These are phyloP conservation scores for Drosophila anomalata DNA, from an alignment of 2,888 invertebrate genomes.

Conservation along the genomic window DNA sequence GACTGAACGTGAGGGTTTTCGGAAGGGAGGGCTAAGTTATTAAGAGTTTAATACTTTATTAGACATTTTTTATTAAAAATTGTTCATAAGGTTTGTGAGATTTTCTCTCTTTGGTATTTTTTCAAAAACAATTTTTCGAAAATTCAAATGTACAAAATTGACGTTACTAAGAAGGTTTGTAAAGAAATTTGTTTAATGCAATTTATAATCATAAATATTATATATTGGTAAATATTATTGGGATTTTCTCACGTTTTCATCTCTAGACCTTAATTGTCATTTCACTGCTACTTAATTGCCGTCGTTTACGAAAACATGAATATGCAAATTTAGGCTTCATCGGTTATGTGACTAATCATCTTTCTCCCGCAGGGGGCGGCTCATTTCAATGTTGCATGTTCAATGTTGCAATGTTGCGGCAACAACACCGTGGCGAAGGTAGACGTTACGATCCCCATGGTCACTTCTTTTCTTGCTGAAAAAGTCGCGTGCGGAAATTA, in stretches of 20 bases:
- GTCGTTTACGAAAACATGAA: constrained; percentile 48
- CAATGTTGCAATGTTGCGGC: constrained; percentile 47
- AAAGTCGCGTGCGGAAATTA: constrained; percentile 67
- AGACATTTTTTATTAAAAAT: too few species aligned
- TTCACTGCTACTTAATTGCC: constrained; percentile 30
- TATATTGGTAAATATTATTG: not conserved
- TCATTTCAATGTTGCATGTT: constrained; percentile 47
- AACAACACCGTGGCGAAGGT: constrained; percentile 19
- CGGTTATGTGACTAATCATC: constrained; percentile 36
- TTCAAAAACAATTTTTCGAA: too few species aligned
- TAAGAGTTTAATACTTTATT: too few species aligned
- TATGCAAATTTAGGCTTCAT: constrained; percentile 38
- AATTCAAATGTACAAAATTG: too few species aligned
- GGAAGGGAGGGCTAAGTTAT: not conserved
- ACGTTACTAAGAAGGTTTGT: too few species aligned
- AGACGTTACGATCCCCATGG: constrained; percentile 5
- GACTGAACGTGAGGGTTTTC: not conserved
- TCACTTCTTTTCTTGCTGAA: constrained; percentile 22
- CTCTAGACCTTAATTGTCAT: constrained; percentile 21
- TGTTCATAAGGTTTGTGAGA: too few species aligned
- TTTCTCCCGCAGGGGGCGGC: constrained; percentile 18
- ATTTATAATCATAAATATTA: too few species aligned
- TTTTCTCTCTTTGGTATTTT: too few species aligned
- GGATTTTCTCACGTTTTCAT: constrained; percentile 31
- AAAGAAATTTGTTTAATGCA: too few species aligned